Conservation (phyloP, 2,888 invertebrate species). For the Liposcelis brunnea region DNA sequence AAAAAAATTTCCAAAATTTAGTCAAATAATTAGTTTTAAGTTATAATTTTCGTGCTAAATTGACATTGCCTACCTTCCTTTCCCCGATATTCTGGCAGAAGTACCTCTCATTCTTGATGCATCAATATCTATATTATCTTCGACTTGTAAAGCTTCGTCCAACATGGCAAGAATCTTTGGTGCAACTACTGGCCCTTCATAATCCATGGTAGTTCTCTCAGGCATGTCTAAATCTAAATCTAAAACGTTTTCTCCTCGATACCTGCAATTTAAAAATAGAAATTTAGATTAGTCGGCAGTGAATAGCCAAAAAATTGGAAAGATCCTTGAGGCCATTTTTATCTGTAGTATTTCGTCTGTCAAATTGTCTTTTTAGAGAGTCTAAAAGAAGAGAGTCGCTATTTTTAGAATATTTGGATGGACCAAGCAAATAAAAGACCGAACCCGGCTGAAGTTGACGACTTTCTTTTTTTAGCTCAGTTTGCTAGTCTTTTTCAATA, state of each 20-base stretch:
- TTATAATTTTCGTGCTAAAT: too few species aligned
- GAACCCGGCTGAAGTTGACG: too few species aligned
- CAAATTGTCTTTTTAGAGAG: too few species aligned
- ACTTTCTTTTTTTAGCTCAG: too few species aligned
- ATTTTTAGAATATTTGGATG: too few species aligned
- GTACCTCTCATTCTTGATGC: conserved; percentile 13
- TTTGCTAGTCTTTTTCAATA: too few species aligned
- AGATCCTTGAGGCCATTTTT: too few species aligned
- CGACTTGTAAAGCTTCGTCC: conserved; percentile 36
- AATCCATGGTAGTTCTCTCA: conserved; percentile 55
- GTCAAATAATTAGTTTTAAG: background rate
- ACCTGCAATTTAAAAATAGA: conserved; percentile 13
- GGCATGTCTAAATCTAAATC: conserved; percentile 59
- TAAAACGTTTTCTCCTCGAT: conserved; percentile 45
- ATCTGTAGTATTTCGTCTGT: too few species aligned
- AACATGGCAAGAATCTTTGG: conserved; percentile 51
- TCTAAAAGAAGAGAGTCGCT: too few species aligned
- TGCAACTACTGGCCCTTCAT: conserved; percentile 51
- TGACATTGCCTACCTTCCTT: conserved; percentile 2
- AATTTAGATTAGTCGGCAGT: background rate
- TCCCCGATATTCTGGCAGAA: background rate
- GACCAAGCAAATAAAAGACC: too few species aligned
- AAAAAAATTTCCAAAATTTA: background rate
- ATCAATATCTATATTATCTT: conserved; percentile 22
- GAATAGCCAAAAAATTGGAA: too few species aligned